phyloP scores from a whole-genome alignment of 2,113 vertebrate species.

The Protomyctophum bolini region DNA sequence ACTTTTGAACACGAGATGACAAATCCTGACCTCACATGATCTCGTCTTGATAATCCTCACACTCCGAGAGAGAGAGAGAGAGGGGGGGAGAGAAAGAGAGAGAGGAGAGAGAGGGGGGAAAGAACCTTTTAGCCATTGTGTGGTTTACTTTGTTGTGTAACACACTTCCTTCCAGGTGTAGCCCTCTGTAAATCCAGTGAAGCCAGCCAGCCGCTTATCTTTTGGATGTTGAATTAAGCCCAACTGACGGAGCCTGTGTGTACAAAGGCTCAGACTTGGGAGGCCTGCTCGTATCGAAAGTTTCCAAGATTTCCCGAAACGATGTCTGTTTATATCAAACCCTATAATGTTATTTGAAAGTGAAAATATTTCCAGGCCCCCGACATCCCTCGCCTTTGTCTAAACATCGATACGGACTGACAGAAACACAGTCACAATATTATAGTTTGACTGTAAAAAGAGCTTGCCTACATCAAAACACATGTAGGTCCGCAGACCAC shows the following conservation, averaged over 20 bases:
- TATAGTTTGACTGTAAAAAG: constrained; percentile 21
- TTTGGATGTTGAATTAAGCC: constrained; percentile 9
- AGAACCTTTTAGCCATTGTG: constrained; percentile 2
- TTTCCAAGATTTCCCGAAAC: constrained; percentile 7
- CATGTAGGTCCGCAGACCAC: not conserved
- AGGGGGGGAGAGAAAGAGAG: constrained; percentile 20
- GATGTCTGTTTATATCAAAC: constrained; percentile 17
- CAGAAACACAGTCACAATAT: constrained; percentile 19
- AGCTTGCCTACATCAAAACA: constrained; percentile 3
- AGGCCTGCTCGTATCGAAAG: not conserved
- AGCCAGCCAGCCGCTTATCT: constrained; percentile 1
- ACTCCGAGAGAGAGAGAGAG: constrained; percentile 25
- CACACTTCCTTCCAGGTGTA: not conserved
- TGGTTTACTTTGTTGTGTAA: constrained; percentile 5
- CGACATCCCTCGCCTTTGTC: not conserved
- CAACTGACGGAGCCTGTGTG: not conserved
- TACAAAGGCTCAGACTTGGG: not conserved
- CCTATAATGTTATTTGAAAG: constrained; percentile 11
- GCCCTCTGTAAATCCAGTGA: not conserved
- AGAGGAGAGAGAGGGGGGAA: constrained; percentile 1
- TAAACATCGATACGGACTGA: constrained; percentile 4
- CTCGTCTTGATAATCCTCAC: constrained; percentile 40
- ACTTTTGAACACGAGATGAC: constrained; percentile 13
- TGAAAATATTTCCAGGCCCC: constrained; percentile 13
- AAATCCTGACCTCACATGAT: constrained; percentile 33